phyloP scores from a whole-genome alignment of 2,888 invertebrate genomes.

The Drosophila falleni region DNA sequence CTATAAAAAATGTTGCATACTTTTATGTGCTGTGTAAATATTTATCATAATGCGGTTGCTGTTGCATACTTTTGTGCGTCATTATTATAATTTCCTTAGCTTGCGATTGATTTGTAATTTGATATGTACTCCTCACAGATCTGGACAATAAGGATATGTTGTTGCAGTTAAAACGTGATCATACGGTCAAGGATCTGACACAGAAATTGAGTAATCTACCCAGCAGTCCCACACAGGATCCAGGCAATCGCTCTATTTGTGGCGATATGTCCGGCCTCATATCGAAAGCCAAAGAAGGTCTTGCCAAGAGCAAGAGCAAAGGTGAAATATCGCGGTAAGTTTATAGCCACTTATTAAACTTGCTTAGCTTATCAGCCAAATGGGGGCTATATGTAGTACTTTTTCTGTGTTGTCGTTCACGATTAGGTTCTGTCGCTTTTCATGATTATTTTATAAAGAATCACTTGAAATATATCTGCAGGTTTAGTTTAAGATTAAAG shows the following conservation, averaged over 20 bases:
- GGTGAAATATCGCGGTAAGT: conserved; percentile 86
- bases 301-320: conserved; percentile 94
- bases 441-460: not conserved
- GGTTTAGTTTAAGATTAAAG: not conserved
- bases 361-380: conserved; percentile 27
- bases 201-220: conserved; percentile 92
- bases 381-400: not conserved
- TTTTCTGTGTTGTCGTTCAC: not conserved
- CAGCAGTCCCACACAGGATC: conserved; percentile 86
- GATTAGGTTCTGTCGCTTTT: conserved; percentile 10
- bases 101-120: not conserved
- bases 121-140: conserved; percentile 82
- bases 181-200: conserved; percentile 94
- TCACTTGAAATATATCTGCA: conserved; percentile 27
- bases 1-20: conserved; percentile 57
- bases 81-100: not conserved
- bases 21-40: conserved; percentile 41
- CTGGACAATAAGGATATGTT: conserved; percentile 88
- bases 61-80: conserved; percentile 49
- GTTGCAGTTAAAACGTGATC: conserved; percentile 91
- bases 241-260: conserved; percentile 87
- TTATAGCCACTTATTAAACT: conserved; percentile 4
- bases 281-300: conserved; percentile 96
- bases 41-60: conserved; percentile 20
- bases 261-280: conserved; percentile 96